Base-by-base conservation (phyloP, 2,888 invertebrate genomes). In the Hermaeophaga mercurialis region DNA sequence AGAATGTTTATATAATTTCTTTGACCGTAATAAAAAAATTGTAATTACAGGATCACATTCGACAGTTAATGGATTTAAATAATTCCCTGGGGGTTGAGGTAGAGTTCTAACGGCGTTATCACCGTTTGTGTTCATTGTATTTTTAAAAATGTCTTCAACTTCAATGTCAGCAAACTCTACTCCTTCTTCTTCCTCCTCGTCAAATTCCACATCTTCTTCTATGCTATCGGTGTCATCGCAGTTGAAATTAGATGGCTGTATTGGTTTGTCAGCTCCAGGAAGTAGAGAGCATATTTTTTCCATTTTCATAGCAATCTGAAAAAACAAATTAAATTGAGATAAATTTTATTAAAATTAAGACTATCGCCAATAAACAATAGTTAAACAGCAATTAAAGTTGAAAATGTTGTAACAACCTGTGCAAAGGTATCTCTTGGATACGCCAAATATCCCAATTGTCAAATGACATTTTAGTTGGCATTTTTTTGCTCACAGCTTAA, bases 1-100 rank as follows among this genome's bases (percentile, higher is more conserved):
- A n/a, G n/a, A n/a, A n/a, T n/a, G n/a, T n/a, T n/a, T n/a, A n/a
- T n/a, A n/a, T n/a, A n/a, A n/a, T n/a, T n/a, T n/a, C 1, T 18
- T 19, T 3, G 6, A 36, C 2, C 15, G 3, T 8, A 36, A 3
- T 5, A 18, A 1, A 26, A 41, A 45, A 52, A 53, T 11, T 7
- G 39, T 54, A 82, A 82, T 81, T 80, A 89, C 90, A 70, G 86
- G 84, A 78, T 89, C 88, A 58, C 89, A 84, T 69, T 87, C 84
- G 58, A 90, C 80, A 59, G 82, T 80, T 63, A 89, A 65, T 6
- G 73, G 75, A 34, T 64, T 60, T 44, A 58, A 54, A 54, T 70
- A 69, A 19, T 70, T 64, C 11, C 56, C 59, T 45, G 60, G 58
- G 8, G 75, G 76, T 62, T 78, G 77, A 41, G 75, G 77, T 66